Evolutionary conservation across 2,888 invertebrate genomes (phyloP), one percentile per base, ranked within the genome.

Genomic region (Drosophila anomalata): DNA sequence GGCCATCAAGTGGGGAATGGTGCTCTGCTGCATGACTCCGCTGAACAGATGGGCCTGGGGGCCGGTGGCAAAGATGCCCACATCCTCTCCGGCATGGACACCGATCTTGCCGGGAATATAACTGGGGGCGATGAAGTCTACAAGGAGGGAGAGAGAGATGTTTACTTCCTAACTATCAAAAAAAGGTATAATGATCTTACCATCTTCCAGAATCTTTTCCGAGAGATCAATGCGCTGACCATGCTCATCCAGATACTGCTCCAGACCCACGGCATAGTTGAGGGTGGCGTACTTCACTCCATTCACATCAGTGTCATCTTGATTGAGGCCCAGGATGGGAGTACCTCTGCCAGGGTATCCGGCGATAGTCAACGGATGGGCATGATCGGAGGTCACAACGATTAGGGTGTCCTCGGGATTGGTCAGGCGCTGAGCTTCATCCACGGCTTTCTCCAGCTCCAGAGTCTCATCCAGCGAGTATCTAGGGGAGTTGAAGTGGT

Each of bases 371-470:
- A 96, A 94, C 0, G 95, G 95, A 88, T 96, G 96, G 1, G 95
- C 94, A 86, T 97, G 96, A 89, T 97, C 96, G 1, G 96, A 93
- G 0, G 96, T 96, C 2, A 96, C 97, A 0, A 97, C 93, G 4
- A 97, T 93, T 11, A 97, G 91, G 0, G 97, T 97, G 24, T 97
- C 95, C 0, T 94, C 92, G 0, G 90, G 90, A 72, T 93, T 90
- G 0, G 95, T 94, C 89, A 95, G 89, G 22, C 92, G 90, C 39
- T 93, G 52, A 0, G 96, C 95, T 52, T 92, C 91, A 83, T 94
- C 91, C 8, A 96, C 93, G 1, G 97, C 95, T 66, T 94, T 93
- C 24, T 95, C 94, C 59, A 97, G 93, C 82, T 96, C 96, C 0
- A 95, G 93, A 0, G 96, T 95, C 90, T 98, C 97, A 73, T 95